Evolutionary conservation across 2,113 vertebrate species (phyloP).

Genomic region (Cephalopterus ornatus): DNA sequence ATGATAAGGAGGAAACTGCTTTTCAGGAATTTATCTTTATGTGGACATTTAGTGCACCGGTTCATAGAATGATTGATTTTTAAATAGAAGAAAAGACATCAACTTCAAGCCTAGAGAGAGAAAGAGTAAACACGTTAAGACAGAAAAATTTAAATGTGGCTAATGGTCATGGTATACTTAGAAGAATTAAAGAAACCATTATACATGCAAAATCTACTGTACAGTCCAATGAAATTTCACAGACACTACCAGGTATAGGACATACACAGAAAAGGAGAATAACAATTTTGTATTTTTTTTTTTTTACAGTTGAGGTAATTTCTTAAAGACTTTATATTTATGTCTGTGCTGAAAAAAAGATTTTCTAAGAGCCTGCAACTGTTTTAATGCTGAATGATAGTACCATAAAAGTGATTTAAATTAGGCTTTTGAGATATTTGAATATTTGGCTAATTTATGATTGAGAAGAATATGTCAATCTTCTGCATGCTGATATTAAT

Average conservation of each 20-base stretch:
- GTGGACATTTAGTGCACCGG: neutral
- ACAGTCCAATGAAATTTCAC: neutral
- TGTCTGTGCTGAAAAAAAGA: neutral
- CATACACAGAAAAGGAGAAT: neutral
- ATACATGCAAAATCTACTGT: neutral
- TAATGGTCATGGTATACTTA: neutral
- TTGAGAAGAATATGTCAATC: neutral
- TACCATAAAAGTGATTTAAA: neutral
- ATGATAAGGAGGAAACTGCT: neutral
- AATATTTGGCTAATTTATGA: neutral
- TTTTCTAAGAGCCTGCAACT: neutral
- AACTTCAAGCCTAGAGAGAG: neutral
- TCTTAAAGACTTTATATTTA: neutral
- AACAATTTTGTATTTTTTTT: neutral
- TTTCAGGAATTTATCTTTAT: neutral
- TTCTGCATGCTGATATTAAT: neutral
- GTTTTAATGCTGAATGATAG: neutral
- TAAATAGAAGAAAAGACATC: neutral
- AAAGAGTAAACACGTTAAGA: neutral
- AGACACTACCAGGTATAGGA: neutral
- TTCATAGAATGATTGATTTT: neutral
- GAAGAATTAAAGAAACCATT: neutral
- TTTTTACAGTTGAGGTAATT: neutral
- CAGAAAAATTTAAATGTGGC: neutral
- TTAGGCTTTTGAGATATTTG: neutral